Base-by-base conservation (phyloP, 1,140 invertebrate species). In the Ostrea edulis region DNA sequence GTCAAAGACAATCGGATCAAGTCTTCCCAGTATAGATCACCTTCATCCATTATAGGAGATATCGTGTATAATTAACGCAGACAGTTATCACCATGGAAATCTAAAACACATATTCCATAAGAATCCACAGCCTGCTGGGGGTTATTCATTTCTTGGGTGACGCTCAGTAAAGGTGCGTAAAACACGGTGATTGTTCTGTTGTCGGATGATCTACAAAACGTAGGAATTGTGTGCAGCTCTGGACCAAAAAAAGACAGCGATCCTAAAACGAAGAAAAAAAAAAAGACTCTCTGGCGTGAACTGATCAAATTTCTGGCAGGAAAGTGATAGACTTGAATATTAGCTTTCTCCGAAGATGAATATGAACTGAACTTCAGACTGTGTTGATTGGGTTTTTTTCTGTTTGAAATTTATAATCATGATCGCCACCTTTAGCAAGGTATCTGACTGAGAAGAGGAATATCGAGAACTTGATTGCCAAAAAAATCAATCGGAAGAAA, bases 71-170 rank as follows among this genome's bases (percentile, higher is more conserved):
- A 77, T 77, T 77, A 77, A 62, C 35, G 35, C 35, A 44, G 58
- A 62, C 17, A 14, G 35, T 77, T 8, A 77, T 77, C 68, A 77
- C 68, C 68, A 77, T 77, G 68, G 68, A 25, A 77, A 77, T 77
- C 22, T 22, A 35, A 35, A 25, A 77, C 14, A 12, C 12, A 8
- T 29, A 62, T 62, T 25, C 25, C 68, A 77, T 77, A 77, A 77
- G 68, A 77, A 77, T 17, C 14, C 12, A 35, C 22, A 35, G 22
- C 68, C 7, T 12, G 68, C 4, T 12, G 0, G 29, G 9, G 68
- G 68, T 77, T 14, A 29, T 77, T 77, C 22, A 29, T 25, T 25
- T 14, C 22, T 35, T 9, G 68, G 25, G 12, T 12, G 68, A 17
- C 25, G 12, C 5, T 77, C 4, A 25, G 68, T 62, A 12, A 77